These are phyloP conservation scores for Apostichopus leukothele DNA, from an alignment of 53 echinoderm and acorn worm species.

Conservation along the genomic window DNA sequence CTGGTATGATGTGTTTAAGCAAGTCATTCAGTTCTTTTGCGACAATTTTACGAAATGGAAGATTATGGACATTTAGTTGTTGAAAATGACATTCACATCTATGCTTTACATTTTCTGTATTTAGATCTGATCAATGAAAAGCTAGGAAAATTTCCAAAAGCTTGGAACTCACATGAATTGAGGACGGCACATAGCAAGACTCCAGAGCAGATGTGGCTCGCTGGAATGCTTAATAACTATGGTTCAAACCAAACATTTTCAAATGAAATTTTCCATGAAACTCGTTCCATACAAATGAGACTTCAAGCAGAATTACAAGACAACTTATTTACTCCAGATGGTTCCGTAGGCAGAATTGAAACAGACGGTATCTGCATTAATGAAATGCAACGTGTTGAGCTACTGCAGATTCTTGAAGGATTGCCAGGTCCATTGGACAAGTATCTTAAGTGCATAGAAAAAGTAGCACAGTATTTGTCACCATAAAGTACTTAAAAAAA, in stretches of 20 bases:
- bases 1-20: constrained; percentile 52
- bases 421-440: constrained; percentile 3
- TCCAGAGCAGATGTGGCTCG: constrained; percentile 23
- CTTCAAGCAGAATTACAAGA: not conserved
- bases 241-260: constrained; percentile 29
- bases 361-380: not conserved
- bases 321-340: not conserved
- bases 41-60: constrained; percentile 22
- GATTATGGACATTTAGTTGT: not conserved
- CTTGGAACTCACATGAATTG: not conserved
- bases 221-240: constrained; percentile 4
- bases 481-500: not conserved
- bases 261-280: constrained; percentile 8
- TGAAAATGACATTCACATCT: not conserved
- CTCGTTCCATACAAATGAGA: not conserved
- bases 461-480: not conserved
- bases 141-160: not conserved
- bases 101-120: constrained; percentile 25
- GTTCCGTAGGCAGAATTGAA: not conserved
- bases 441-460: not conserved
- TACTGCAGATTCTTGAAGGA: not conserved
- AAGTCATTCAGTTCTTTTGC: not conserved
- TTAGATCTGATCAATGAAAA: not conserved
- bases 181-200: constrained; percentile 19
- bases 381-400: not conserved